Evolutionary conservation across 1,140 invertebrate genomes (phyloP).

Genomic region (Drosophila nikananu): DNA sequence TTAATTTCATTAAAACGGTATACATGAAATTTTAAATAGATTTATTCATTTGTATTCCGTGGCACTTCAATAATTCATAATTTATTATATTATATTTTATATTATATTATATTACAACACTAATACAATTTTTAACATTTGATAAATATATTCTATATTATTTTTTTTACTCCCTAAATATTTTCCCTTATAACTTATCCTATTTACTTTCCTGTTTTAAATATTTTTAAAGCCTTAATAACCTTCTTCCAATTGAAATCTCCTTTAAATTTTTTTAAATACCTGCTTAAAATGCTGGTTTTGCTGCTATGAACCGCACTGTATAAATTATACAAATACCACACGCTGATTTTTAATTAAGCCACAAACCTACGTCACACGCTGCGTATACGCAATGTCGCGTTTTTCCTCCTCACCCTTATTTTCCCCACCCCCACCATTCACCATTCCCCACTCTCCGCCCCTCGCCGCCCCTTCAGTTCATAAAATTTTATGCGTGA

Average conservation of each 20-base stretch:
- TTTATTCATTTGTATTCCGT: no score
- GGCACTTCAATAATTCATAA: no score
- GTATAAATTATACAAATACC: constrained; percentile 30
- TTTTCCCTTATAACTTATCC: background rate
- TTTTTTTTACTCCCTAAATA: background rate
- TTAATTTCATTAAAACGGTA: no score
- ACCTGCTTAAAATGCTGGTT: background rate
- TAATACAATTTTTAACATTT: background rate
- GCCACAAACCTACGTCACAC: constrained; percentile 49
- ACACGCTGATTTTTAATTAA: constrained; percentile 72
- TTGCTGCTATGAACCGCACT: background rate
- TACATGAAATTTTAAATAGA: no score
- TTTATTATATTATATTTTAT: no score
- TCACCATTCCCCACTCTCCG: background rate
- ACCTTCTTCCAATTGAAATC: background rate
- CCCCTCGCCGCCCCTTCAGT: constrained; percentile 40
- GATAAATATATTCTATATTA: background rate
- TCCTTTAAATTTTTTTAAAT: no score
- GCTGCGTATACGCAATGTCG: constrained; percentile 58
- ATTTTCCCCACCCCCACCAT: background rate
- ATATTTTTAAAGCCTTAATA: background rate
- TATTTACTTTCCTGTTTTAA: background rate
- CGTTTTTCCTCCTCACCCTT: constrained; percentile 14
- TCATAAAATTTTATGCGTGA: constrained; percentile 74
- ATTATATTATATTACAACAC: no score